Conservation (phyloP, 2,113 vertebrate genomes). For the Corydoras sp. region DNA sequence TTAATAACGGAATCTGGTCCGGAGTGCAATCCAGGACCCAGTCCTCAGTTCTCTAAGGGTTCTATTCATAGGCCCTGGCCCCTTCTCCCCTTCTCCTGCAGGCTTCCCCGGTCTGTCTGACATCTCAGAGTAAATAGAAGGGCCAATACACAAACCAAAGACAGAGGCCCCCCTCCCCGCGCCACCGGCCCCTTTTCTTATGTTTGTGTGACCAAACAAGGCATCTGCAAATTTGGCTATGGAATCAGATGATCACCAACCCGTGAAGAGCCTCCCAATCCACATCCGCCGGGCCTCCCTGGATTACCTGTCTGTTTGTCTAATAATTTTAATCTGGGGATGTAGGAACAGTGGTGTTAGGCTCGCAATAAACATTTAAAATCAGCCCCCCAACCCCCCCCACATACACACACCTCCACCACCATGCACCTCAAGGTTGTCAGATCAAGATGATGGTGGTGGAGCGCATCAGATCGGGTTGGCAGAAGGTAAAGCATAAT, state of each 20-base stretch:
- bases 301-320: conserved; percentile 75
- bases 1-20: background rate
- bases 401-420: background rate
- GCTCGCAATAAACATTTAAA: too few species aligned
- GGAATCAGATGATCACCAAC: conserved; percentile 82
- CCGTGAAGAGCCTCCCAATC: conserved; percentile 85
- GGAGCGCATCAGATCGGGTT: too few species aligned
- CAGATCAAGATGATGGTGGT: too few species aligned
- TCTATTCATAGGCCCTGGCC: conserved; percentile 36
- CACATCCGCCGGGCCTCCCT: conserved; percentile 67
- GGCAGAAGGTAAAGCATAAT: too few species aligned
- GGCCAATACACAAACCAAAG: conserved; percentile 68
- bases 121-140: conserved; percentile 67
- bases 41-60: conserved; percentile 29
- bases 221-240: conserved; percentile 78
- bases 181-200: conserved; percentile 71
- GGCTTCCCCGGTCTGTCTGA: conserved; percentile 70
- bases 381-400: too few species aligned
- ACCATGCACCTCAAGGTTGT: background rate
- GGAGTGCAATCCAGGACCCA: conserved; percentile 2
- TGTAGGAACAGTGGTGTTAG: too few species aligned
- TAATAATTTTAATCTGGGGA: conserved; percentile 78
- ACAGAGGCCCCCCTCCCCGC: conserved; percentile 50
- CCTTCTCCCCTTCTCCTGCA: conserved; percentile 67
- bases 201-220: conserved; percentile 83